Percentiles rank a stretch among this genome's conserved stretches.
phyloP scores from a whole-genome alignment of 1,140 invertebrate species.

The Capitella teleta region DNA sequence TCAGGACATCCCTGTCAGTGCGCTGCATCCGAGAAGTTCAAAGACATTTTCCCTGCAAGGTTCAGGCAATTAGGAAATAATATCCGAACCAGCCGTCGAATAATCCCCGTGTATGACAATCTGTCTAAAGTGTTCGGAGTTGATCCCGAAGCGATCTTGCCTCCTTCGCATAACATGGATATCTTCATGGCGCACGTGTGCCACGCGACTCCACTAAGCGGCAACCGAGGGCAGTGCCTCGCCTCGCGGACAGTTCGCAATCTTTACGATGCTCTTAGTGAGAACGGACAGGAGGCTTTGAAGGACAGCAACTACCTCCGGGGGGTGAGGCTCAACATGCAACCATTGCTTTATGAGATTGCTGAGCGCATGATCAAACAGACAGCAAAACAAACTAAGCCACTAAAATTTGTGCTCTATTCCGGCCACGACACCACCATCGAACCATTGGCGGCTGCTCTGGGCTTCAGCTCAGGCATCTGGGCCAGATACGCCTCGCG shows the following conservation, averaged over 20 bases:
- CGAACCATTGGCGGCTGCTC: slow-evolving; percentile 64
- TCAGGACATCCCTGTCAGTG: slow-evolving; percentile 59
- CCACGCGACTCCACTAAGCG: slow-evolving; percentile 66
- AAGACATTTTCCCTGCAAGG: slow-evolving; percentile 14
- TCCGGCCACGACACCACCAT: slow-evolving; percentile 84
- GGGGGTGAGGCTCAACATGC: slow-evolving; percentile 25
- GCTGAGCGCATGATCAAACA: slow-evolving; percentile 57
- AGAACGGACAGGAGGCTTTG: slow-evolving; percentile 20
- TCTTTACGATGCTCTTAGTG: slow-evolving; percentile 30
- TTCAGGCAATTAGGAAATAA: slow-evolving; percentile 6
- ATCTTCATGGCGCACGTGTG: slow-evolving; percentile 70
- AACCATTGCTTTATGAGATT: slow-evolving; percentile 39
- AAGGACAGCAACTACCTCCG: slow-evolving; percentile 16
- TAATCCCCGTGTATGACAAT: slow-evolving; percentile 9
- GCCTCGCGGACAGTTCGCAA: slow-evolving; percentile 21
- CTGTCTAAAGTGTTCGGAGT: slow-evolving; percentile 15
- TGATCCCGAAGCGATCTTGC: slow-evolving; percentile 6
- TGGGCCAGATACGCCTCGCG: slow-evolving; percentile 66
- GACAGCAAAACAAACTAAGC: slow-evolving; percentile 59
- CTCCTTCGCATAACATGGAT: slow-evolving; percentile 46
- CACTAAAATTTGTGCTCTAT: slow-evolving; percentile 67
- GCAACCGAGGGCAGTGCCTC: slow-evolving; percentile 30
- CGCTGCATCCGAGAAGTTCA: slow-evolving; percentile 28
- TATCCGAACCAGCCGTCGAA: slow-evolving; percentile 7
- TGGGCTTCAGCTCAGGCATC: slow-evolving; percentile 56